Base-by-base conservation (phyloP, 2,888 invertebrate genomes). In the Orgyia antiqua region DNA sequence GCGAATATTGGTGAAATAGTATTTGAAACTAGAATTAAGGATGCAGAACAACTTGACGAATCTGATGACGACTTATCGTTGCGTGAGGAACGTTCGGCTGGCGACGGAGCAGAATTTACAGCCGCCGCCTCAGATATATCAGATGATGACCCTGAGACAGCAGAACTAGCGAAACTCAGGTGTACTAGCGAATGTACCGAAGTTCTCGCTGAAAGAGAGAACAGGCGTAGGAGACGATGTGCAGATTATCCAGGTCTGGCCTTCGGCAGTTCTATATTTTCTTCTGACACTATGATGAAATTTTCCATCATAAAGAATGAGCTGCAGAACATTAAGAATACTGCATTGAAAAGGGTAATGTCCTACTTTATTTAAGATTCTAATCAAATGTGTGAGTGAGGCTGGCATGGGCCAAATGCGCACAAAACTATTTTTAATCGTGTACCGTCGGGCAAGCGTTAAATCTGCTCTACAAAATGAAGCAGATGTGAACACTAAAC, bases 221-320 rank as follows among this genome's bases (percentile, higher is more conserved):
- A 89, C 35, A 87, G 94, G 29, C 88, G 93, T 55, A 88, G 90
- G 55, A 88, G 93, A 56, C 88, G 95, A 75, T 96, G 96, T 77
- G 93, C 95, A 21, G 96, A 96, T 71, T 97, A 97, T 83, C 97
- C 96, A 0, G 97, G 97, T 13, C 82, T 97, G 36, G 96, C 96
- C 1, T 95, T 97, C 69, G 96, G 95, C 29, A 92, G 94, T 53
- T 96, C 96, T 44, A 94, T 96, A 68, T 97, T 97, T 87, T 96
- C 96, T 68, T 97, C 97, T 34, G 97, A 97, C 72, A 97, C 98
- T 6, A 93, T 98, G 92, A 97, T 98, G 94, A 98, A 97, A 88
- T 97, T 98, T 83, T 95, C 94, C 76, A 93, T 98, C 54, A 98
- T 98, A 73, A 93, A 93, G 76, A 98, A 98, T 79, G 98, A 98